Base-by-base conservation (phyloP, 1,140 invertebrate genomes). In the Euwallacea similis region DNA sequence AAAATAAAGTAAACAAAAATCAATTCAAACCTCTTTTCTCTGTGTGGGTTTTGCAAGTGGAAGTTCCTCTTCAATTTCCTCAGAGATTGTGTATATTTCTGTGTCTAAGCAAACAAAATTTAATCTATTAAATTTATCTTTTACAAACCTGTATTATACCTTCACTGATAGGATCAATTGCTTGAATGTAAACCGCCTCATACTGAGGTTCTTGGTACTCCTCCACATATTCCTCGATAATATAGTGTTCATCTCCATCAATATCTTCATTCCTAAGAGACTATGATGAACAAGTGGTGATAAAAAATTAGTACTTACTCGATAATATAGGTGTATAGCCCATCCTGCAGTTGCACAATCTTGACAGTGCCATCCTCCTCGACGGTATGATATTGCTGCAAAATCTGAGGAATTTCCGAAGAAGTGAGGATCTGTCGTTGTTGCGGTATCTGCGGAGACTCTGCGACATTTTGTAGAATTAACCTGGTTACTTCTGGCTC, bases 281-380 rank as follows among this genome's bases (percentile, higher is more conserved):
- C 46, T 11, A 2, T 13, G 13, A 50, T 6, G 2, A 50, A 50
- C 46, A 11, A 0, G 9, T 50, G 9, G 6, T 50, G 6, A 10
- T 11, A 2, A 50, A 50, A 50, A 13, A 6, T 50, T 6, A 50
- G 10, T 2, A 69, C 75, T 70, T 74, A 76, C 76, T 76, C 68
- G 15, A 76, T 74, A 44, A 78, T 76, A 63, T 78, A 78, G 0
- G 76, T 74, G 21, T 73, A 72, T 50, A 63, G 67, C 55, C 72
- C 74, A 43, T 76, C 74, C 21, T 78, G 67, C 21, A 74, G 72
- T 15, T 73, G 74, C 67, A 76, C 76, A 43, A 81, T 78, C 50
- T 78, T 61, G 10, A 80, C 62, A 72, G 79, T 79, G 41, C 79
- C 78, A 78, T 81, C 77, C 8, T 76, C 75, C 65, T 79, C 76